Evolutionary conservation across 2,113 vertebrate species (phyloP), one percentile per base, ranked within the genome.

Genomic region (Plestiodon gilberti): DNA sequence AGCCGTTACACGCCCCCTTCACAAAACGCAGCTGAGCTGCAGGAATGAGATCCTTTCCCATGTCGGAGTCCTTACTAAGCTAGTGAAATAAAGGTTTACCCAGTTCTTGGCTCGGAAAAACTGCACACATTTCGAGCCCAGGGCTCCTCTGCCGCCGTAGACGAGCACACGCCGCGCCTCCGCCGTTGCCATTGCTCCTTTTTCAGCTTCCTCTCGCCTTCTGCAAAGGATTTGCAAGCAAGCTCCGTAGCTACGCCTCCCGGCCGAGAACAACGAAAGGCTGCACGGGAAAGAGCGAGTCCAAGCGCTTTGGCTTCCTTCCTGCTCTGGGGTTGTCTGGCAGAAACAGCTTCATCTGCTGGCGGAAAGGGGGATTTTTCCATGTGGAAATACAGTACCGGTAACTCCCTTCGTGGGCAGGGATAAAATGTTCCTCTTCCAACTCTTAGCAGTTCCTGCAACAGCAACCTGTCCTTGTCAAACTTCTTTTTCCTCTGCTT

Each of bases 91-190:
- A 87, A 55, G 78, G 1, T 9, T 97, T 93, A 99, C 98, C 98
- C 98, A 99, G 95, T 96, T 94, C 90, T 95, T 96, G 43, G 97
- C 94, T 83, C 95, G 97, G 90, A 99, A 98, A 80, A 96, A 94
- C 10, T 93, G 96, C 85, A 99, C 98, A 85, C 98, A 98, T 17
- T 95, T 96, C 2, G 98, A 97, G 55, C 98, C 98, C 94, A 99
- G 95, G 0, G 98, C 98, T 1, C 98, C 98, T 64, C 88, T 93
- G 18, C 98, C 98, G 0, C 98, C 98, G 65, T 99, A 99, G 55
- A 99, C 97, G 89, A 99, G 94, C 40, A 97, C 98, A 91, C 96
- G 93, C 79, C 95, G 94, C 0, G 93, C 94, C 76, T 93, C 96
- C 1, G 91, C 89, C 0, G 93, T 94, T 9, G 97, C 96, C 88